Evolutionary conservation across 2,888 invertebrate genomes (phyloP), one percentile per base, ranked within the genome.

Genomic region (Napeogenes sylphis): DNA sequence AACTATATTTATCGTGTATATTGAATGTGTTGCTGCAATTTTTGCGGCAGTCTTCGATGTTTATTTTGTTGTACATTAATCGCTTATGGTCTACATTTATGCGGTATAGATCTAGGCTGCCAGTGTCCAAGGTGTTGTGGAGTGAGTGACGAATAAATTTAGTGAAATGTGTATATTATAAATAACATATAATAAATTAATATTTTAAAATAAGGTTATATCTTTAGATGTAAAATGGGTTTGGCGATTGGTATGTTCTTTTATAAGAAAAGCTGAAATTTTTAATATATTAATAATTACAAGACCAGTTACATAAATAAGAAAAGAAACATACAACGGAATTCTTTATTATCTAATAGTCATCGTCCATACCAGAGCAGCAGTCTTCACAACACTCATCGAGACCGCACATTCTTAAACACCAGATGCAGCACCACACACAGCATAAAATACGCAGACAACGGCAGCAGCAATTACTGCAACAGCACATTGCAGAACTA

Each of bases 1-100:
- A 56, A 55, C 21, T 60, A 13, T 35, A 46, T 33, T 30, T 51
- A 51, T 51, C 30, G 51, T 2, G 12, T 55, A 10, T 5, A 30
- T 42, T 70, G 33, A 59, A 80, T 81, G 80, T 80, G 80, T 51
- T 81, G 81, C 56, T 79, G 77, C 60, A 80, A 79, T 61, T 80
- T 79, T 56, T 81, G 74, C 63, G 77, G 80, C 4, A 80, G 77
- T 60, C 33, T 81, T 0, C 65, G 77, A 14, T 80, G 78, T n/a
- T 67, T 78, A 14, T 75, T 79, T 58, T 74, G 75, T 54, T 76
- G 71, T 46, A 75, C 76, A 0, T 65, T 70, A 0, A 70, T 71
- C 4, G 76, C 75, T 0, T 77, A 77, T 42, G 33, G 70, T 5
- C 70, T 75, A 5, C 75, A 78, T 57, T 35, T 78, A 13, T 73